These are phyloP conservation scores for Actenoides hombroni DNA, from an alignment of 2,113 vertebrate species.

Conservation along the genomic window DNA sequence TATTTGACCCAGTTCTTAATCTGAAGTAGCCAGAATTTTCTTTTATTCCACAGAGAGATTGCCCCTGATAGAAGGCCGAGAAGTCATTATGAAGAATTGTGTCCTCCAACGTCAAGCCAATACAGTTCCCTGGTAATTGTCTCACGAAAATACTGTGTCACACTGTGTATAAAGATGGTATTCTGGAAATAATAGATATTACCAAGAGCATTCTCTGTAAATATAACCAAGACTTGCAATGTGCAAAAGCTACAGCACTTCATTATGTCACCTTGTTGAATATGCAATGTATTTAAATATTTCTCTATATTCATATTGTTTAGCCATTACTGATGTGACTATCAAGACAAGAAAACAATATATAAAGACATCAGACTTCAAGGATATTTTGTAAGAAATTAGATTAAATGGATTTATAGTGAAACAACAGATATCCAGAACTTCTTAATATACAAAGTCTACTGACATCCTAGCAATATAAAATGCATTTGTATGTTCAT, in stretches of 20 bases:
- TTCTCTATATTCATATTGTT: not conserved
- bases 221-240: not conserved
- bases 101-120: not conserved
- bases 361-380: not conserved
- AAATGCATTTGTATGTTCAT: not conserved
- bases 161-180: not conserved
- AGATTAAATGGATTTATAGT: not conserved
- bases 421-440: not conserved
- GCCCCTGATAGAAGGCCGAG: slow-evolving; percentile 27
- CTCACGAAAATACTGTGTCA: not conserved
- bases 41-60: not conserved
- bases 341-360: not conserved
- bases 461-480: not conserved
- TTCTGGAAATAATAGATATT: not conserved
- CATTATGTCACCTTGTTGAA: not conserved
- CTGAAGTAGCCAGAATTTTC: slow-evolving; percentile 47
- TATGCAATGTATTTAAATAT: not conserved
- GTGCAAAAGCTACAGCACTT: not conserved
- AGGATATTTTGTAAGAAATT: not conserved
- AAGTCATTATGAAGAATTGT: not conserved
- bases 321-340: not conserved
- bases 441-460: not conserved
- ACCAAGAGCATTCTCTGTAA: not conserved
- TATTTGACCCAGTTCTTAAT: slow-evolving; percentile 60
- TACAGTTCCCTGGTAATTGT: not conserved